These are phyloP conservation scores for Plestiodon gilberti DNA, from an alignment of 2,113 vertebrate genomes.

Conservation along the genomic window DNA sequence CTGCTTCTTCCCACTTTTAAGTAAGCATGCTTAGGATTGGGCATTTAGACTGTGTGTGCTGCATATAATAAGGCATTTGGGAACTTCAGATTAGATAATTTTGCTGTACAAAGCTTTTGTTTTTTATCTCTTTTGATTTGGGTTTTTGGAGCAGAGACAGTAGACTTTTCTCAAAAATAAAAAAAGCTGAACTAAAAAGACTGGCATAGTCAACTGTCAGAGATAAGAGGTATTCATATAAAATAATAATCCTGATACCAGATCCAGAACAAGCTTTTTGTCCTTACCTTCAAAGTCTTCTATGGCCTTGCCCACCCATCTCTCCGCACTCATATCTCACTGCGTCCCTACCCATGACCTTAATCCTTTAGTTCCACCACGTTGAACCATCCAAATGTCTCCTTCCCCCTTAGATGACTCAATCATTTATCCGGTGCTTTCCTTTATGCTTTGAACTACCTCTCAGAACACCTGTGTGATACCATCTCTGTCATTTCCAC, in stretches of 20 bases:
- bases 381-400: background rate
- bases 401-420: background rate
- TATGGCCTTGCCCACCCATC: background rate
- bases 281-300: background rate
- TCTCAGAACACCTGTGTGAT: no score
- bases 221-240: rapidly evolving
- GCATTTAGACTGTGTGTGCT: background rate
- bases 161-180: background rate
- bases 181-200: background rate
- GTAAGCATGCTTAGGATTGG: background rate
- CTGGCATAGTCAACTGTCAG: background rate
- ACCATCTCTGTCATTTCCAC: no score
- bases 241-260: background rate
- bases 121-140: background rate
- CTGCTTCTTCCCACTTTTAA: background rate
- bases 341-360: background rate
- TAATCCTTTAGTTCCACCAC: background rate
- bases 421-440: background rate
- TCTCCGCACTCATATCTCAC: background rate
- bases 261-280: background rate
- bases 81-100: background rate
- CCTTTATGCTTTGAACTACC: background rate
- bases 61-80: background rate
- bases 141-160: background rate
- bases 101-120: background rate